Percentiles rank a stretch among this genome's conserved stretches.
Conservation (phyloP, 2,888 invertebrate species). For the Lasioglossum pauxillum region DNA sequence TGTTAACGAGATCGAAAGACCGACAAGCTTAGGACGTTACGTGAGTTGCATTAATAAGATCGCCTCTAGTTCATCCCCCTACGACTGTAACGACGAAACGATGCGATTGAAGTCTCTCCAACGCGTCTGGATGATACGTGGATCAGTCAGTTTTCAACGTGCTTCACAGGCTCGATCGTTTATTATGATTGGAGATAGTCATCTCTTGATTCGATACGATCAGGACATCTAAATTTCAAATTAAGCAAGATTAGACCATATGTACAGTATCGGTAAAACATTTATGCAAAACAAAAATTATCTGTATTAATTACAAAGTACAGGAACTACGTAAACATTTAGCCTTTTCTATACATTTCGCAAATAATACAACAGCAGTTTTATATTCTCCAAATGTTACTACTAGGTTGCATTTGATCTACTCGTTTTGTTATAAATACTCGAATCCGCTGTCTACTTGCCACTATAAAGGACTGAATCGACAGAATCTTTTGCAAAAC, state of each 20-base stretch:
- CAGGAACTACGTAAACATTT: not conserved
- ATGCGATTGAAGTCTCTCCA: slow-evolving; percentile 52
- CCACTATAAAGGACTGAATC: not conserved
- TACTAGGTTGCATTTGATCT: not conserved
- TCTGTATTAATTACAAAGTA: not conserved
- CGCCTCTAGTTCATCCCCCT: slow-evolving; percentile 35
- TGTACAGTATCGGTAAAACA: not conserved
- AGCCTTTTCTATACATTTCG: not conserved
- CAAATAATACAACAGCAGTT: not conserved
- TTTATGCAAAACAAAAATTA: not conserved
- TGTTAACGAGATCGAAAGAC: slow-evolving; percentile 72
- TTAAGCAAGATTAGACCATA: not conserved
- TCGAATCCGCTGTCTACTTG: not conserved
- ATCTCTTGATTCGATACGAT: slow-evolving; percentile 8
- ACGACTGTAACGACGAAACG: slow-evolving; percentile 59
- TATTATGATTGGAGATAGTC: slow-evolving; percentile 46
- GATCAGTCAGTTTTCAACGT: slow-evolving; percentile 36
- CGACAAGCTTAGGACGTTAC: slow-evolving; percentile 63
- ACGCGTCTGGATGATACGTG: slow-evolving; percentile 28
- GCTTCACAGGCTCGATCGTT: slow-evolving; percentile 36
- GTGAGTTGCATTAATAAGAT: slow-evolving; percentile 70
- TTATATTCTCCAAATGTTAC: no score
- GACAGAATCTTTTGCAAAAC: not conserved
- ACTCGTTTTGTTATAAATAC: not conserved
- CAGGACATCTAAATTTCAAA: not conserved